Base-by-base conservation (phyloP, 2,888 invertebrate species). In the Sesia apiformis region DNA sequence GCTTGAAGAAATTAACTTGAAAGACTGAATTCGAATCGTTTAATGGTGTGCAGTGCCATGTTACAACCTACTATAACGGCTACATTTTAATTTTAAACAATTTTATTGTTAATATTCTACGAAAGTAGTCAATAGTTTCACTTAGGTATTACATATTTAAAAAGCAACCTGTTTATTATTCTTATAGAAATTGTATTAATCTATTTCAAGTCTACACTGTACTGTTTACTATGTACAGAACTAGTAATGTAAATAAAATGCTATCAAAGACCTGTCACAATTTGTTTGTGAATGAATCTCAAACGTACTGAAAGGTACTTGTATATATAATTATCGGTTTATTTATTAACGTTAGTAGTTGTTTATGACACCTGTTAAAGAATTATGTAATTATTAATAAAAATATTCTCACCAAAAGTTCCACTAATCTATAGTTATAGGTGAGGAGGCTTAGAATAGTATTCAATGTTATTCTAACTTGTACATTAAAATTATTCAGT, bases 1-100 rank as follows among this genome's bases (percentile, higher is more conserved):
- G 58, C 63, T 63, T 63, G 58, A 66, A 40, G 39, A 53, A 23
- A 38, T 53, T 55, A 40, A 51, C 38, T 51, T 71, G 78, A 76
- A 86, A 88, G 88, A 87, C 88, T 88, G 86, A 88, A 76, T 75
- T 70, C 69, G 72, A 78, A 78, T 78, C 80, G 75, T 77, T 72
- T 69, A 72, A 81, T 85, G 87, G 84, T 87, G 74, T 84, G 65
- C 66, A 78, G 88, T 89, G 88, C 88, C 88, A 89, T 88, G 75
- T 84, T 87, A 88, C 88, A 89, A 88, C 76, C 82, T 87, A 88
- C 86, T 84, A 84, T 64, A 76, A 57, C 59, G 61, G 61, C 62
- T 68, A 74, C 72, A 70, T 68, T 63, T 57, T 60, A 62, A 67
- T 61, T 69, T 60, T 63, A 72, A 73, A 70, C 66, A 67, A 72